phyloP scores from a whole-genome alignment of 2,113 vertebrate species.

The Phyllostomus discolor region DNA sequence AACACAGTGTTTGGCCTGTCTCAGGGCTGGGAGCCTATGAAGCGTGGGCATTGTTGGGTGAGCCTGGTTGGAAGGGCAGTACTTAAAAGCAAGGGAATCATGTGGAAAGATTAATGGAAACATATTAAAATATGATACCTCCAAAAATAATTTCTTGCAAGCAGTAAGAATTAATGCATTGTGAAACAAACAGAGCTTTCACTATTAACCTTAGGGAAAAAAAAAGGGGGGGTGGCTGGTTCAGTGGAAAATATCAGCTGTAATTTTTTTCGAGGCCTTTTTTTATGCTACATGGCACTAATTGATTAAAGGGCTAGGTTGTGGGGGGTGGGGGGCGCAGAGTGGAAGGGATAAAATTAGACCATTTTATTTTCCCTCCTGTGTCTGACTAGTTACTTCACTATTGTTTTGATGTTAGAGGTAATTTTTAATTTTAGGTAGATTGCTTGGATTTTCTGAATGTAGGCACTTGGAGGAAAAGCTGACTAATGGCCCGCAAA shows the following conservation, averaged over 20 bases:
- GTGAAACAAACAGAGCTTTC: constrained; percentile 73
- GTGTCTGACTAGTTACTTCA: background rate
- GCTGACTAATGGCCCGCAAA: constrained; percentile 70
- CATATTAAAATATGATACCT: constrained; percentile 74
- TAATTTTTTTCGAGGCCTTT: constrained; percentile 57
- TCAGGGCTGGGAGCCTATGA: constrained; percentile 51
- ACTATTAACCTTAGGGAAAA: constrained; percentile 57
- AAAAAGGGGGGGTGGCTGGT: background rate
- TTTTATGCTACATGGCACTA: constrained; percentile 61
- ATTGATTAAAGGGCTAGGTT: constrained; percentile 55
- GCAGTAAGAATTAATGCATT: constrained; percentile 71
- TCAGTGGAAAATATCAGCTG: constrained; percentile 65
- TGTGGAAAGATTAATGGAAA: constrained; percentile 76
- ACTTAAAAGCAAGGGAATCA: constrained; percentile 64
- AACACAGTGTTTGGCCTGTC: constrained; percentile 49
- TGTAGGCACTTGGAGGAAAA: constrained; percentile 60
- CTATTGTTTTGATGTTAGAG: constrained; percentile 59
- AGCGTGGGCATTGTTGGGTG: constrained; percentile 49
- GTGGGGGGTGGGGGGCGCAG: background rate
- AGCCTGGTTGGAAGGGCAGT: constrained; percentile 46
- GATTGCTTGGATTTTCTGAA: constrained; percentile 44
- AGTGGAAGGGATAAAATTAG: background rate
- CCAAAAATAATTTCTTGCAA: constrained; percentile 76
- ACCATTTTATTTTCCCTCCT: background rate
- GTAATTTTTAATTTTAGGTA: constrained; percentile 46